Percentiles rank a stretch among this genome's conserved stretches.
Conservation (phyloP, 2,797 vertebrate genomes). For the Rhadinocentrus ornatus region DNA sequence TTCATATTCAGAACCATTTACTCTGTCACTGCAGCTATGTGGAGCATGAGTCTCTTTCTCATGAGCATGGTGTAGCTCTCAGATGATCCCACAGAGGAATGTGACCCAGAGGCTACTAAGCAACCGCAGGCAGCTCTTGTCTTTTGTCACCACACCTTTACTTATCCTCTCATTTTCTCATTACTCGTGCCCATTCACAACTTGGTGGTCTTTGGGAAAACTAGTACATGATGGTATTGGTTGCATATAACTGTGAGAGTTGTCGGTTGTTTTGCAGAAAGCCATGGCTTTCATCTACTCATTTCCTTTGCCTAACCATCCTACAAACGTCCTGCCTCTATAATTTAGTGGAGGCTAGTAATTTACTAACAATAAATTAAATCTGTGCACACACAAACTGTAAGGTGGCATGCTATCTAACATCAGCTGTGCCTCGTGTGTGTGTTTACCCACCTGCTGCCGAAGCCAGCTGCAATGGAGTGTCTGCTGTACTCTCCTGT, state of each 20-base stretch:
- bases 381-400: conserved; percentile 12
- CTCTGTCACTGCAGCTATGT: conserved; percentile 41
- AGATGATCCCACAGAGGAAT: conserved; percentile 67
- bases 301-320: conserved; percentile 14
- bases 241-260: conserved; percentile 3
- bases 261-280: conserved; percentile 12
- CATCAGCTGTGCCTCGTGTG: conserved; percentile 40
- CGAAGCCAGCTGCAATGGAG: conserved; percentile 94
- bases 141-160: conserved; percentile 45
- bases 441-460: conserved; percentile 88
- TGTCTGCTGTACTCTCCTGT: conserved; percentile 92
- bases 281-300: conserved; percentile 7
- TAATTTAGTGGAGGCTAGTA: conserved; percentile 22
- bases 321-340: conserved; percentile 8
- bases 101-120: conserved; percentile 56
- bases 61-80: conserved; percentile 62
- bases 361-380: conserved; percentile 25
- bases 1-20: conserved; percentile 37
- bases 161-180: conserved; percentile 50
- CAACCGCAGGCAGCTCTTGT: conserved; percentile 54
- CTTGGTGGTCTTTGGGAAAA: conserved; percentile 22
- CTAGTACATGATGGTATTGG: neutral
- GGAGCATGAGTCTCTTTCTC: conserved; percentile 48
- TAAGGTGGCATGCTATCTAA: neutral
- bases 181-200: conserved; percentile 29